phyloP scores from a whole-genome alignment of 1,140 invertebrate genomes.

The Pseudomyrmex gracilis region DNA sequence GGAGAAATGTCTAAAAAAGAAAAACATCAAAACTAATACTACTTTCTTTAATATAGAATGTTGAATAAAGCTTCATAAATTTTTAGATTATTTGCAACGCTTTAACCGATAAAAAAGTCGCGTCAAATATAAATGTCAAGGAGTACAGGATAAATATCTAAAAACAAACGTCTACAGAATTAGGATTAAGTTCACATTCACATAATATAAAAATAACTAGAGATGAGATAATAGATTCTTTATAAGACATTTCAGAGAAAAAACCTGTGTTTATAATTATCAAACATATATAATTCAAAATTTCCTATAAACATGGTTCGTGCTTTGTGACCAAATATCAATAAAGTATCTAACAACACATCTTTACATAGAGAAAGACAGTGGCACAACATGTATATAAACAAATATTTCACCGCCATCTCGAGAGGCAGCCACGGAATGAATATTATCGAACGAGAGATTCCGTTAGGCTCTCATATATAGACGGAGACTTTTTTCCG shows the following conservation, averaged over 20 bases:
- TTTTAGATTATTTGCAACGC: no score
- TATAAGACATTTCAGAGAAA: background rate
- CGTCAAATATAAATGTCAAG: no score
- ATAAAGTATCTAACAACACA: background rate
- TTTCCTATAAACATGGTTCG: background rate
- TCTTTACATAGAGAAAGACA: conserved; percentile 8
- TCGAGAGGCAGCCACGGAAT: conserved; percentile 7
- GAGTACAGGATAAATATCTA: no score
- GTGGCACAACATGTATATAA: conserved; percentile 43
- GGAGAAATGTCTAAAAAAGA: no score
- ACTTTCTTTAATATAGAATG: no score
- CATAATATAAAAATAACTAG: background rate
- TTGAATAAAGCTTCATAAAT: no score
- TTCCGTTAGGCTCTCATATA: conserved; percentile 15
- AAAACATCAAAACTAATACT: no score
- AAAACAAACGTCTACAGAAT: no score
- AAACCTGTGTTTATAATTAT: no score
- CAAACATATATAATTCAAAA: no score
- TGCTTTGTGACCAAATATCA: background rate
- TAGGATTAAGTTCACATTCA: no score
- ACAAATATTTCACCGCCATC: conserved; percentile 8
- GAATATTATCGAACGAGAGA: conserved; percentile 35
- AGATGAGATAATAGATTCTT: background rate
- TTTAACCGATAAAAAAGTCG: no score
- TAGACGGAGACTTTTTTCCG: conserved; percentile 33